Evolutionary conservation across 2,113 vertebrate species (phyloP), one percentile per base, ranked within the genome.

Genomic region (Albula glossodonta): DNA sequence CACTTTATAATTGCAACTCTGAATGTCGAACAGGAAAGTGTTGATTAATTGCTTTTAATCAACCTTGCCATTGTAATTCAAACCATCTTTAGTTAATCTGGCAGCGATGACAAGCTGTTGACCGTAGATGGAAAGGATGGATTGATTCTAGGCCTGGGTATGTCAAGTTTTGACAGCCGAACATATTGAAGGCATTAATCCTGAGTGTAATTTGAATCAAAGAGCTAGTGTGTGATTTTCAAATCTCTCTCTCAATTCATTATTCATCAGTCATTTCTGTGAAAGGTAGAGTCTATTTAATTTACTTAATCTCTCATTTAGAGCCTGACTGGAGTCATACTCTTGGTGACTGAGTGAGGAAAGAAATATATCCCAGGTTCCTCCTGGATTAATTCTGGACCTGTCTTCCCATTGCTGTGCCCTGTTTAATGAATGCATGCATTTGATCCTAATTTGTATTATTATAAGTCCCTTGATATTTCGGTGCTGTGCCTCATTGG

Each of bases 201-300:
- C 52, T 77, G 51, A 15, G 22, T 85, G 17, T 7, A 57, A 85
- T 80, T 79, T 60, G 52, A 60, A 80, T 79, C 52, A 2, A 5
- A 53, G 51, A 53, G 70, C 80, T 56, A 52, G 6, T 12, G 22
- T 57, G 77, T 53, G 60, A 41, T 57, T 53, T 19, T 31, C 15
- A 51, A 2, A 50, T 51, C 11, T 78, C 13, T 17, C 74, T 17
- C 78, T 48, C 3, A 87, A 66, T 74, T n/a, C 13, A 48, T 78
- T 51, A 74, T 50, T 80, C 49, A 84, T 84, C 86, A 70, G 74
- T 51, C 49, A 78, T 78, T 80, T 80, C 49, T 84, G 11, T 81
- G 66, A 51, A 56, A 85, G 85, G 56, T 81, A 78, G 78, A 78
- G 51, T 79, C 57, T 15, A 63, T 51, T 80, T 84, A 77, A 84